These are phyloP conservation scores for Ctenodactylus gundi DNA, from an alignment of 2,113 vertebrate genomes.

Conservation along the genomic window DNA sequence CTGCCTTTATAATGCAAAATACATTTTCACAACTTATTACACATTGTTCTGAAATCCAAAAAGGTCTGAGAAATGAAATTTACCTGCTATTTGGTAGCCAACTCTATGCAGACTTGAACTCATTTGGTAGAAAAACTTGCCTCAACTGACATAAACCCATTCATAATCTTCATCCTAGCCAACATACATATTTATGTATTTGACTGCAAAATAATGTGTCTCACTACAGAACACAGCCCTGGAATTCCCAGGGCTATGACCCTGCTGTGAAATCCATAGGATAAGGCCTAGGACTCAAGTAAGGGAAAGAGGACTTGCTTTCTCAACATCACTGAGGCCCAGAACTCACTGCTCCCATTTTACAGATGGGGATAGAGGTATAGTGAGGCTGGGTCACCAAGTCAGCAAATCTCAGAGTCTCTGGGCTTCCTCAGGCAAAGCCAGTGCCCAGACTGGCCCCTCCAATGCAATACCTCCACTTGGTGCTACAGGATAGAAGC, in stretches of 20 bases:
- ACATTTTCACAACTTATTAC: neutral
- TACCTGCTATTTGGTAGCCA: neutral
- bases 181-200: neutral
- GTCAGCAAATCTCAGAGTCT: neutral
- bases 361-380: neutral
- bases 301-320: neutral
- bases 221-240: neutral
- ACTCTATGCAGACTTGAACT: neutral
- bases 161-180: neutral
- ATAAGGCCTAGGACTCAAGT: accelerated
- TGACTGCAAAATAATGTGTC: neutral
- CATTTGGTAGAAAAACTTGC: neutral
- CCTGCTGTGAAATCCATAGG: neutral
- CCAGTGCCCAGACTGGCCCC: accelerated
- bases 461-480: neutral
- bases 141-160: neutral
- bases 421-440: neutral
- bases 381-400: neutral
- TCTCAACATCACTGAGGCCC: neutral
- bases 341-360: neutral
- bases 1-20: neutral
- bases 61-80: neutral
- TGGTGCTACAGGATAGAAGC: neutral
- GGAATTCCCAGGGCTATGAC: neutral
- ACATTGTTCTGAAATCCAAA: neutral